A percentile compares a stretch with the other conserved stretches of the same genome.
Evolutionary conservation across 2,113 vertebrate species (phyloP).

Genomic region (Lycaon pictus): DNA sequence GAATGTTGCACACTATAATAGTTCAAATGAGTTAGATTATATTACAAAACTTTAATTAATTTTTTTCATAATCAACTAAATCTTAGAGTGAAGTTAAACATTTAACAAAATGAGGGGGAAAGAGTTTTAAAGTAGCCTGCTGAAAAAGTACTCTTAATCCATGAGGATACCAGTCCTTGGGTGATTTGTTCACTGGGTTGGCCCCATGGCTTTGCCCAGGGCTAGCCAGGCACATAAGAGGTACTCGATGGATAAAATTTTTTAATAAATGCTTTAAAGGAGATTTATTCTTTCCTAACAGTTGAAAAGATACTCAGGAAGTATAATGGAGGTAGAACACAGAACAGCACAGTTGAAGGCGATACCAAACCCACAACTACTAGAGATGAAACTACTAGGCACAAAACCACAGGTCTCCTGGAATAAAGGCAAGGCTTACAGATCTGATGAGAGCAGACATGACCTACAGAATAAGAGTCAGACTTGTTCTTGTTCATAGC

Average conservation of each 20-base stretch:
- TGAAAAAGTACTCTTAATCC: neutral
- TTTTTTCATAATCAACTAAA: slow-evolving; percentile 4
- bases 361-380: neutral
- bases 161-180: neutral
- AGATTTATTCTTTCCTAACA: neutral
- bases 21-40: neutral
- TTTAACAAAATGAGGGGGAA: neutral
- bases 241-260: neutral
- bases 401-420: neutral
- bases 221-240: neutral
- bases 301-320: neutral
- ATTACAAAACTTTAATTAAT: neutral
- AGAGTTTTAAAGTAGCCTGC: neutral
- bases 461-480: neutral
- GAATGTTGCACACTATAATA: neutral
- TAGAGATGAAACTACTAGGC: neutral
- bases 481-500: neutral
- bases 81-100: neutral
- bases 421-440: neutral
- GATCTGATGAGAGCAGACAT: no score
- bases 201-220: neutral
- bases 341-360: neutral
- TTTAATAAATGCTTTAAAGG: neutral
- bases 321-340: neutral
- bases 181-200: neutral